Evolutionary conservation across 2,888 invertebrate genomes (phyloP).

Genomic region (Tipula helvola): DNA sequence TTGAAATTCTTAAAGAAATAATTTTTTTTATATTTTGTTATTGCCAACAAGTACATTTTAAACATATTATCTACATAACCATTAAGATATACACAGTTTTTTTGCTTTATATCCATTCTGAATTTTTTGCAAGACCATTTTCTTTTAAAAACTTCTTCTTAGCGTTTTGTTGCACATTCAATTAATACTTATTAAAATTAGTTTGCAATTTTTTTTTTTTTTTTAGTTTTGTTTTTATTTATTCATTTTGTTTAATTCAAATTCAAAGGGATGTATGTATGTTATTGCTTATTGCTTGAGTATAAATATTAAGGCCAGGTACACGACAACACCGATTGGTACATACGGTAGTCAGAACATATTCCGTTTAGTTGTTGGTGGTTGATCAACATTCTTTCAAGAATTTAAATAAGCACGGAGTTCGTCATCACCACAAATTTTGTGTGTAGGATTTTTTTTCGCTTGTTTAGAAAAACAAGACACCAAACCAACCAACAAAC

Average conservation of each 20-base stretch:
- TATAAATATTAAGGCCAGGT: background rate
- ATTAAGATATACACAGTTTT: background rate
- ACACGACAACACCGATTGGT: background rate
- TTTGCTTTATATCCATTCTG: background rate
- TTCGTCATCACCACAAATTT: background rate
- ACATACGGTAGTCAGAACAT: background rate
- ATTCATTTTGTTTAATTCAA: background rate
- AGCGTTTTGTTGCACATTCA: background rate
- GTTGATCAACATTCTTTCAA: background rate
- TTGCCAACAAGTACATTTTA: background rate
- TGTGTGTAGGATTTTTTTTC: background rate
- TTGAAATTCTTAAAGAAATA: background rate
- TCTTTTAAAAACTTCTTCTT: background rate
- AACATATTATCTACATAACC: background rate
- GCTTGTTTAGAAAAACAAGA: background rate
- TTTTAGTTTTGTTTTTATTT: background rate
- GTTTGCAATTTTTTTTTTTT: background rate
- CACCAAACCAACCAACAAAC: background rate
- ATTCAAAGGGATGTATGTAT: background rate
- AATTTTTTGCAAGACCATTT: background rate
- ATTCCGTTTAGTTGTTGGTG: background rate
- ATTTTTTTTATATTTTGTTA: background rate
- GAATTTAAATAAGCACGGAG: background rate
- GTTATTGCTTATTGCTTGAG: too few relatives aligned
- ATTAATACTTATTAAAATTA: slow-evolving; percentile 4